Percentiles rank a stretch among this genome's conserved stretches.
Evolutionary conservation across 2,113 vertebrate species (phyloP).

Genomic region (Paraplagusia blochii): DNA sequence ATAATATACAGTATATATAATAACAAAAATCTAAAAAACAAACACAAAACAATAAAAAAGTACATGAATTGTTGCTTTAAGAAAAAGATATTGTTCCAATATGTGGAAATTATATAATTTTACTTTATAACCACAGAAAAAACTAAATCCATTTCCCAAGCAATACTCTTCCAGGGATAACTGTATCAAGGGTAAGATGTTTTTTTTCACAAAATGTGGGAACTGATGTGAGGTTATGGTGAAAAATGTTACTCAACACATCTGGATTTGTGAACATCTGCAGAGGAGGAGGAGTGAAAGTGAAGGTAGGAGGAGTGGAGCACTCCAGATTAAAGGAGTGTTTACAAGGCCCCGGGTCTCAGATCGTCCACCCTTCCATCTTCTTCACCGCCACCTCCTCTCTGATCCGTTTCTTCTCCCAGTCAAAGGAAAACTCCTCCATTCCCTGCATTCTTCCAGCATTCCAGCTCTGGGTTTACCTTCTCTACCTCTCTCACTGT

Average conservation of each 20-base stretch:
- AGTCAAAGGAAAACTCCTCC: conserved; percentile 68
- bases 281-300: conserved; percentile 36
- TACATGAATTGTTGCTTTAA: too few species aligned
- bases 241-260: conserved; percentile 23
- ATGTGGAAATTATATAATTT: too few species aligned
- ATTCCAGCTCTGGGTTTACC: conserved; percentile 68
- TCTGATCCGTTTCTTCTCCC: conserved; percentile 30
- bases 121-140: too few species aligned
- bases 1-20: too few species aligned
- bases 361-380: conserved; percentile 45
- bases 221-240: conserved; percentile 1
- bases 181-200: neutral
- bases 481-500: conserved; percentile 43
- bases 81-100: too few species aligned
- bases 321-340: conserved; percentile 34
- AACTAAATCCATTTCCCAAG: too few species aligned
- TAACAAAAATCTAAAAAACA: too few species aligned
- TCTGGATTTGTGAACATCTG: conserved; percentile 30
- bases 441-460: conserved; percentile 75
- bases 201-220: conserved; percentile 6
- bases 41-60: too few species aligned
- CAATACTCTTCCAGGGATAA: too few species aligned
- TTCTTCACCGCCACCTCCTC: conserved; percentile 6
- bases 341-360: conserved; percentile 47
- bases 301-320: conserved; percentile 17